A percentile compares a stretch with the other conserved stretches of the same genome.
Evolutionary conservation across 1,140 invertebrate species (phyloP).

Genomic region (Aleiodes sp.): DNA sequence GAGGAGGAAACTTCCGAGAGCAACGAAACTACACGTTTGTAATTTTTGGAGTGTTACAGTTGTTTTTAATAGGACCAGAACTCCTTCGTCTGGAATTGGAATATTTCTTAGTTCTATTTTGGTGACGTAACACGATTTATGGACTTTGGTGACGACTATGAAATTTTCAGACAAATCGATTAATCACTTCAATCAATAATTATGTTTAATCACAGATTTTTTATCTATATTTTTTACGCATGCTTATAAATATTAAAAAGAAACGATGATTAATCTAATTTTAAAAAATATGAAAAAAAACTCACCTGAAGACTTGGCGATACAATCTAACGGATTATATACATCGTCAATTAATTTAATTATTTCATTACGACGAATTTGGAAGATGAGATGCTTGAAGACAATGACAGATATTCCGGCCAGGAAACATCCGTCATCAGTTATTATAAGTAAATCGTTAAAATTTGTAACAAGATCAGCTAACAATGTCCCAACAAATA

Average conservation of each 20-base stretch:
- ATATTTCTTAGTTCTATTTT: no score
- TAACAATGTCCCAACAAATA: neutral
- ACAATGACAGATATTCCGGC: conserved; percentile 42
- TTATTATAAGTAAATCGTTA: conserved; percentile 44
- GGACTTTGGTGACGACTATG: no score
- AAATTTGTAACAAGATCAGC: conserved; percentile 12
- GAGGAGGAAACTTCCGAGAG: conserved; percentile 30
- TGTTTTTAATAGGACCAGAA: conserved; percentile 15
- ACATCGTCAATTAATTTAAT: conserved; percentile 36
- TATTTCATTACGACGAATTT: conserved; percentile 43
- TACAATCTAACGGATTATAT: conserved; percentile 41
- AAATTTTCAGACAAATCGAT: no score
- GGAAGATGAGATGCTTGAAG: conserved; percentile 46
- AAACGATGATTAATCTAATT: neutral
- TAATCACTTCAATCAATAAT: no score
- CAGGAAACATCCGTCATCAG: conserved; percentile 48
- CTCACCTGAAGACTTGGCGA: conserved; percentile 46
- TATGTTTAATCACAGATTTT: no score
- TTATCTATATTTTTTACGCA: conserved; percentile 35
- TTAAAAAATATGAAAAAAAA: neutral
- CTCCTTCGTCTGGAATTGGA: conserved; percentile 8
- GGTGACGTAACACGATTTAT: no score
- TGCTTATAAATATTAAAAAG: no score
- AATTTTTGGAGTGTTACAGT: conserved; percentile 28
- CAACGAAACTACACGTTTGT: conserved; percentile 31